A percentile compares a stretch with the other conserved stretches of the same genome.
phyloP scores from a whole-genome alignment of 2,888 invertebrate species.

The Julus scandinavius region DNA sequence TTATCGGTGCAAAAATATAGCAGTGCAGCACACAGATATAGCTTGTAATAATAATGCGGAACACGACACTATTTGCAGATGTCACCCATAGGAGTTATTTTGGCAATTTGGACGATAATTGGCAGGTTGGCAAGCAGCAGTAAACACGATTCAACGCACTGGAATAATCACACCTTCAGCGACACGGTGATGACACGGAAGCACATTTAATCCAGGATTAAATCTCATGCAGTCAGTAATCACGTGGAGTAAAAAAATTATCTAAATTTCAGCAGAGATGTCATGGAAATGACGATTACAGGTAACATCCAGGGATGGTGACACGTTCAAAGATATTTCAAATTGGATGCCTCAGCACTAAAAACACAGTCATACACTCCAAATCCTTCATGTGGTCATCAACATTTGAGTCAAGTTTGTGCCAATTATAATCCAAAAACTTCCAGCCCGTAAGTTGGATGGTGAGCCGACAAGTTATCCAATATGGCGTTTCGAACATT shows the following conservation, averaged over 20 bases:
- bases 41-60: constrained; percentile 19
- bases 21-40: background rate
- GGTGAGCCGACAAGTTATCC: no score
- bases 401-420: no score
- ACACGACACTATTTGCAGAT: background rate
- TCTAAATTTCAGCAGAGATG: background rate
- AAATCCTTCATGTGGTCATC: no score
- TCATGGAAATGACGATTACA: no score
- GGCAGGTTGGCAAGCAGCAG: background rate
- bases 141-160: constrained; percentile 11
- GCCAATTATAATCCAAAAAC: no score
- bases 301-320: no score
- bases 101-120: constrained; percentile 19
- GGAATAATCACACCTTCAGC: background rate
- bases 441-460: no score
- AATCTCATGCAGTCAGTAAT: background rate
- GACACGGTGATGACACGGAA: background rate
- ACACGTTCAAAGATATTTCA: no score
- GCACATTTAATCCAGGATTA: background rate
- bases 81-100: constrained; percentile 1
- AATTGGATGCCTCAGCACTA: no score
- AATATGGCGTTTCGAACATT: no score
- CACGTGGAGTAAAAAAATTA: background rate
- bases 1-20: background rate
- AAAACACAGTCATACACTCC: no score